phyloP scores from a whole-genome alignment of 1,140 invertebrate genomes.

The Littorina saxatilis region DNA sequence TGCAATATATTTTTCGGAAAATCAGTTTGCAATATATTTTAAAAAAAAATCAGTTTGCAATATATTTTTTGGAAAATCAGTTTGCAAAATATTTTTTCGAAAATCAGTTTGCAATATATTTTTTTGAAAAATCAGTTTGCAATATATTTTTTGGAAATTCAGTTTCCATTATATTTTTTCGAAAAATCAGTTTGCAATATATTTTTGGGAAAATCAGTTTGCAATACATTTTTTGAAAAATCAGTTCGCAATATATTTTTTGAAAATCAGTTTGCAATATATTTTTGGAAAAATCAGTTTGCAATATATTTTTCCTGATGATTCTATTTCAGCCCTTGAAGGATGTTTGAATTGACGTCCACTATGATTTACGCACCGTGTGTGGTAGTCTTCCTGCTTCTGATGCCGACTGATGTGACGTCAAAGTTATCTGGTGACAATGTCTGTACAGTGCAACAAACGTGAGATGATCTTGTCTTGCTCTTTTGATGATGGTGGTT shows the following conservation, averaged over 20 bases:
- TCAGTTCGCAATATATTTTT: background rate
- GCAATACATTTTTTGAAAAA: background rate
- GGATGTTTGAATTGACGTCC: no score
- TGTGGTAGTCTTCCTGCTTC: background rate
- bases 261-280: background rate
- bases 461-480: background rate
- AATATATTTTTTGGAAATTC: no score
- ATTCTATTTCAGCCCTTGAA: background rate
- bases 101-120: no score
- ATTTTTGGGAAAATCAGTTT: background rate
- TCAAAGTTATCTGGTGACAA: background rate
- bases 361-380: background rate
- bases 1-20: no score
- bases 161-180: no score
- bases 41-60: no score
- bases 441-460: constrained; percentile 12
- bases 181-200: no score
- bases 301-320: background rate
- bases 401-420: background rate
- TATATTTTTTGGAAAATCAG: no score
- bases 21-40: no score
- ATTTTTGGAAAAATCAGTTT: background rate
- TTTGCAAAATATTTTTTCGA: no score
- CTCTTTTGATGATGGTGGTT: no score
- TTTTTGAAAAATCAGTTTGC: no score